Percentiles rank a stretch among this genome's conserved stretches.
Conservation (phyloP, 1,140 invertebrate species). For the Tetragnatha versicolor region DNA sequence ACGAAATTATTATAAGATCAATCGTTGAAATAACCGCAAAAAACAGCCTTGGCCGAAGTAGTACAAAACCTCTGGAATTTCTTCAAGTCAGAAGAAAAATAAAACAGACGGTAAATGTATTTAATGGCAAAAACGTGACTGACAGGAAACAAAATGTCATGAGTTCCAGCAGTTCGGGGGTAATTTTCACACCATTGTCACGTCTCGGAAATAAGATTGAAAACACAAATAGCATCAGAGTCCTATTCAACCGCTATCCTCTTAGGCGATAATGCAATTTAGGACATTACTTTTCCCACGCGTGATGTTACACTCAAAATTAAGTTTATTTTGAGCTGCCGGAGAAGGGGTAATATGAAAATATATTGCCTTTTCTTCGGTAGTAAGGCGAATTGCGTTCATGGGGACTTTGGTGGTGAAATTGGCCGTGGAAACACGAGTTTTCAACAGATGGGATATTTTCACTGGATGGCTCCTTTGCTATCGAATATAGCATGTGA, state of each 20-base stretch:
- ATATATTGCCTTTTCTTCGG: background rate
- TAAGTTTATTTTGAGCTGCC: background rate
- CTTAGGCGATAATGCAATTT: conserved; percentile 19
- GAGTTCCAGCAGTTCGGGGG: conserved; percentile 1
- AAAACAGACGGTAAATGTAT: too few relatives aligned
- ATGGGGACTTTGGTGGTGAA: background rate
- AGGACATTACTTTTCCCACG: conserved; percentile 11
- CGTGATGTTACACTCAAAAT: conserved; percentile 25
- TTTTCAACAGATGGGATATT: too few relatives aligned
- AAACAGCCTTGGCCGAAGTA: too few relatives aligned
- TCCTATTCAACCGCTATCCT: conserved; percentile 13
- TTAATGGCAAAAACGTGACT: conserved; percentile 28
- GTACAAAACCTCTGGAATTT: too few relatives aligned
- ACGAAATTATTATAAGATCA: too few relatives aligned
- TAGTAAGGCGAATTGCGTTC: background rate
- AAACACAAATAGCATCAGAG: conserved; percentile 22
- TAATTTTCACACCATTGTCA: conserved; percentile 36
- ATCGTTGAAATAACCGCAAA: too few relatives aligned
- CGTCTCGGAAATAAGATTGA: conserved; percentile 38
- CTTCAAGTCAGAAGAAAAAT: too few relatives aligned
- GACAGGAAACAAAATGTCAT: conserved; percentile 24
- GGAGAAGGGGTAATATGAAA: conserved; percentile 7
- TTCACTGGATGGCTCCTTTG: too few relatives aligned
- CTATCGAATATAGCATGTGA: too few relatives aligned
- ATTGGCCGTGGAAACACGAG: background rate